phyloP scores from a whole-genome alignment of 1,140 invertebrate species.

The Planococcus citri region DNA sequence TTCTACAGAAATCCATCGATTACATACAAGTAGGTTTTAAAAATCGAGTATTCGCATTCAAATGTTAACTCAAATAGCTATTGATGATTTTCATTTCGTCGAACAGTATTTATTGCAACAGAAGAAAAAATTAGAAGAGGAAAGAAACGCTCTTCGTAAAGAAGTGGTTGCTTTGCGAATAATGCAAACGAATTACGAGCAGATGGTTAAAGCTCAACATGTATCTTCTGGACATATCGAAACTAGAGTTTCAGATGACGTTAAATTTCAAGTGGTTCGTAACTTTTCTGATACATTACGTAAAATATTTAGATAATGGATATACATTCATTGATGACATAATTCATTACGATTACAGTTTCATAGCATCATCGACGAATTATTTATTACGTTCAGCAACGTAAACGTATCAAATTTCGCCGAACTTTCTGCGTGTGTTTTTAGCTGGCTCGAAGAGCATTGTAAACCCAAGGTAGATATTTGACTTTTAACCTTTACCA shows the following conservation, averaged over 20 bases:
- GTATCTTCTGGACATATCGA: slow-evolving; percentile 77
- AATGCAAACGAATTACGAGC: slow-evolving; percentile 87
- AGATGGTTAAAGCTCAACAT: slow-evolving; percentile 90
- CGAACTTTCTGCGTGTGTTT: slow-evolving; percentile 83
- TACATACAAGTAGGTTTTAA: slow-evolving; percentile 48
- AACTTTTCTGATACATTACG: slow-evolving; percentile 16
- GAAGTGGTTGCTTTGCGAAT: slow-evolving; percentile 88
- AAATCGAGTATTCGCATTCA: not conserved
- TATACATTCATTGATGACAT: no score
- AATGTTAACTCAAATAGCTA: not conserved
- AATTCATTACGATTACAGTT: slow-evolving; percentile 49
- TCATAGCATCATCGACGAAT: slow-evolving; percentile 83
- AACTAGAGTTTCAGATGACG: slow-evolving; percentile 78
- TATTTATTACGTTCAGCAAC: slow-evolving; percentile 80
- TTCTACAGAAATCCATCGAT: slow-evolving; percentile 83
- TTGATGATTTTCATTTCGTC: slow-evolving; percentile 29
- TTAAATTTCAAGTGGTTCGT: slow-evolving; percentile 89
- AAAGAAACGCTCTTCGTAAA: slow-evolving; percentile 81
- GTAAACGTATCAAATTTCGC: slow-evolving; percentile 84
- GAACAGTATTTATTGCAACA: slow-evolving; percentile 74
- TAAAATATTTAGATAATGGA: slow-evolving; percentile 16
- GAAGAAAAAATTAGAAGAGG: slow-evolving; percentile 85
- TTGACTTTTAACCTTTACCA: not conserved
- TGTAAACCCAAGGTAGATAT: slow-evolving; percentile 70
- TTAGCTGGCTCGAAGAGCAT: slow-evolving; percentile 92